A percentile compares a stretch with the other conserved stretches of the same genome.
phyloP scores from a whole-genome alignment of 1,140 invertebrate genomes.

The Antheraea pernyi region DNA sequence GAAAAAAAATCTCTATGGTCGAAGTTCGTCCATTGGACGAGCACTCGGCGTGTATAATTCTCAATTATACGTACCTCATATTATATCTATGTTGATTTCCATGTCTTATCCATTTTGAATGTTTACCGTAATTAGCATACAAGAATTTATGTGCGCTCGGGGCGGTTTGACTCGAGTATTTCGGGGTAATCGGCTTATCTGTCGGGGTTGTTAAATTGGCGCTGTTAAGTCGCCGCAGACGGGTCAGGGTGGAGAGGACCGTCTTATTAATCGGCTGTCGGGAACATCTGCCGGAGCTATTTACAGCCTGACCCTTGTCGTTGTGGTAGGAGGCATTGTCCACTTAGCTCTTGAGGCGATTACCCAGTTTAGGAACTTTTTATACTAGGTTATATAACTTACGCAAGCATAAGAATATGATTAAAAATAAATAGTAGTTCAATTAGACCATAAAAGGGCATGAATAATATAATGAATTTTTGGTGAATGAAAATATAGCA shows the following conservation, averaged over 20 bases:
- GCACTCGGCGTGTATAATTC: background rate
- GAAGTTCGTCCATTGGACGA: too few relatives aligned
- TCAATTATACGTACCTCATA: too few relatives aligned
- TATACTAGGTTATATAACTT: too few relatives aligned
- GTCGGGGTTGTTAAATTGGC: slow-evolving; percentile 46
- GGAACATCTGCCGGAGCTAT: slow-evolving; percentile 60
- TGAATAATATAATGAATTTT: too few relatives aligned
- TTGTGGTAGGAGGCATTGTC: slow-evolving; percentile 24
- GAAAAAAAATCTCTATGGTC: too few relatives aligned
- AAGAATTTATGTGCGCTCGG: slow-evolving; percentile 17
- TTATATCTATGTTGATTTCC: too few relatives aligned
- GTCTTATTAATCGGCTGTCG: slow-evolving; percentile 72
- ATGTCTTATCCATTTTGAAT: slow-evolving; percentile 5
- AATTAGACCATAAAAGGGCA: too few relatives aligned
- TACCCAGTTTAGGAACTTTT: background rate
- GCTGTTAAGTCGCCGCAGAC: slow-evolving; percentile 51
- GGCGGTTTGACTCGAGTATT: slow-evolving; percentile 33
- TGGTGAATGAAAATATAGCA: too few relatives aligned
- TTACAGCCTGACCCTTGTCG: slow-evolving; percentile 55
- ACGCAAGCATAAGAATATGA: too few relatives aligned
- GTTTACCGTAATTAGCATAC: slow-evolving; percentile 25
- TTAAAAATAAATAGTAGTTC: too few relatives aligned
- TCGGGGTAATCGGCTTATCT: slow-evolving; percentile 56
- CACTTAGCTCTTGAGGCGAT: background rate
- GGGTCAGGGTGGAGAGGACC: slow-evolving; percentile 42